A percentile compares a stretch with the other conserved stretches of the same genome.
phyloP scores from a whole-genome alignment of 2,113 vertebrate species.

The Charina bottae region DNA sequence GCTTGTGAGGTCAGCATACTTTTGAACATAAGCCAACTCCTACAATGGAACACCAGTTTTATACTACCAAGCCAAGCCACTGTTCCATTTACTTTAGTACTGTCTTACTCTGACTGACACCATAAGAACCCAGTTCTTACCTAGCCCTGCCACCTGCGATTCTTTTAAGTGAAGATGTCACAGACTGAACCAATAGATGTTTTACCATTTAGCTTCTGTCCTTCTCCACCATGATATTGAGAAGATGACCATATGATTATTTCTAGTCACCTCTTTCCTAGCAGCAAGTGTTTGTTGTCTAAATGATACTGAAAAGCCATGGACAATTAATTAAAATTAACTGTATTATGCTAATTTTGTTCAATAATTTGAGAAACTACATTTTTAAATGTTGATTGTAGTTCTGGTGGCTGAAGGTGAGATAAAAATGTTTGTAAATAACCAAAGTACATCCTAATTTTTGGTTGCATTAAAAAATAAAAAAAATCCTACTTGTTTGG shows the following conservation, averaged over 20 bases:
- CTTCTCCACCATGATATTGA: background rate
- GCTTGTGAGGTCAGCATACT: too few species aligned
- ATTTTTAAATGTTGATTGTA: background rate
- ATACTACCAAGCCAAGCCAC: background rate
- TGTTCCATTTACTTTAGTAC: background rate
- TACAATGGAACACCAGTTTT: background rate
- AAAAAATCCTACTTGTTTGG: background rate
- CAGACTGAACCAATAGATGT: background rate
- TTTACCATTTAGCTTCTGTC: background rate
- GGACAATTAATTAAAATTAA: background rate
- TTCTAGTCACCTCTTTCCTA: background rate
- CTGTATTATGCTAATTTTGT: slow-evolving; percentile 8
- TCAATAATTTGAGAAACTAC: background rate
- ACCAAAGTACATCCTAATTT: background rate
- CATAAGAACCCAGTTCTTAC: background rate
- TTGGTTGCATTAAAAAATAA: background rate
- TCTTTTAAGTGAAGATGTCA: background rate
- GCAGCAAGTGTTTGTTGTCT: background rate
- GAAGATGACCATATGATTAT: background rate
- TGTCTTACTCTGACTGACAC: background rate
- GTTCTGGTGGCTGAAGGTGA: background rate
- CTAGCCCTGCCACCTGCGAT: background rate
- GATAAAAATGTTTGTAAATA: background rate
- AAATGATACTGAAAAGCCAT: background rate
- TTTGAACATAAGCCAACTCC: background rate